Evolutionary conservation across 2,797 vertebrate species (phyloP), one percentile per base, ranked within the genome.

Genomic region (Mormyrops attenuatus): DNA sequence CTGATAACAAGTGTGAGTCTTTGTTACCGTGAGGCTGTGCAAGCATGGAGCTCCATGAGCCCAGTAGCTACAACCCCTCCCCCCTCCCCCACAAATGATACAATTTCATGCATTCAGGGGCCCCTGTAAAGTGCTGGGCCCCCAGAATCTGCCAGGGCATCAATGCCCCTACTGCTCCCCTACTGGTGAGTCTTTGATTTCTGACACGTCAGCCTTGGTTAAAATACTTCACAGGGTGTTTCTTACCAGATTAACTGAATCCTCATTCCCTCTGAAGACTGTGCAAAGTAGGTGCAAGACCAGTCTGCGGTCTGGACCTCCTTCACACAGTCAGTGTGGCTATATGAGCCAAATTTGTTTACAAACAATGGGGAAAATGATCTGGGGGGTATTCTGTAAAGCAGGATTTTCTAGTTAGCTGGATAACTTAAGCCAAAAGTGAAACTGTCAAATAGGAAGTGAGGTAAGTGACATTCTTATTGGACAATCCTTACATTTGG

Each of bases 291-390:
- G 89, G 88, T 90, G 93, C 57, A 63, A 73, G 89, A 89, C 89
- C 69, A n/a, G 55, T 5, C 22, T 52, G 55, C n/a, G 7, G 20
- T 84, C 41, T 26, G 3, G 52, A 55, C 77, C 38, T 77, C 90
- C 85, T 90, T 63, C 84, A 88, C 87, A 90, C 88, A 90, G 89
- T 89, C 85, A 91, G 89, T 90, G 80, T 92, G 91, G 44, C 5
- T 38, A 84, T 90, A 69, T 89, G 88, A 84, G 89, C 89, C 84
- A 82, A 89, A 92, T 90, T 41, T 88, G 73, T 91, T 66, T 57
- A 80, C 89, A 26, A 89, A 91, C 89, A 90, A 52, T 85, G 7
- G 85, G 77, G 3, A 3, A 17, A n/a, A 17, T 34, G 0, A 66
- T 66, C 22, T 66, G 57, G 30, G 66, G 15, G 30, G 69, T 73